Conservation (phyloP, 2,113 vertebrate genomes). For the Phyllopteryx taeniolatus region DNA sequence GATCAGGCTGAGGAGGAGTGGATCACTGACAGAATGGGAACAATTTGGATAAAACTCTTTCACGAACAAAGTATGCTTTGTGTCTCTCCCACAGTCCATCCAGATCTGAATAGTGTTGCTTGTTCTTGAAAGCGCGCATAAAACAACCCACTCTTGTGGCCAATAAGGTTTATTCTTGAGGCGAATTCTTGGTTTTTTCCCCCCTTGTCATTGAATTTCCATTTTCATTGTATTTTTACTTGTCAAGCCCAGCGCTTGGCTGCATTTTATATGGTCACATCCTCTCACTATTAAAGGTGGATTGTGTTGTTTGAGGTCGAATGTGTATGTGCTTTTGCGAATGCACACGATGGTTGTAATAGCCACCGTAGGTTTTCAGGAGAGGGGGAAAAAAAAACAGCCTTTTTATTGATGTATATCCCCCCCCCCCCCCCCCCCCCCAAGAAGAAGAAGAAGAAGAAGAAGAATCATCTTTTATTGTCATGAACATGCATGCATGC, state of each 20-base stretch:
- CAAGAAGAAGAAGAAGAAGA: no score
- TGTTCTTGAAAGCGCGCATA: constrained; percentile 42
- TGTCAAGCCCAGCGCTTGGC: constrained; percentile 25
- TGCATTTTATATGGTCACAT: constrained; percentile 32
- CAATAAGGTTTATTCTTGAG: constrained; percentile 10
- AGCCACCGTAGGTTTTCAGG: constrained; percentile 22
- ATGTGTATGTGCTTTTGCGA: constrained; percentile 33
- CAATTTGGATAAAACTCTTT: constrained; percentile 48
- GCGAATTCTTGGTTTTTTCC: no score
- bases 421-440: no score
- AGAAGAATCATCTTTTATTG: no score
- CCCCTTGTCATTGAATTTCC: background rate
- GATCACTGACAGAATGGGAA: constrained; percentile 52
- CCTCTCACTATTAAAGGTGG: constrained; percentile 42
- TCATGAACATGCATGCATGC: no score
- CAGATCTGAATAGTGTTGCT: constrained; percentile 44
- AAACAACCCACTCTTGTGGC: constrained; percentile 24
- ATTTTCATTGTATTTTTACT: constrained; percentile 13
- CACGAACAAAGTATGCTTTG: constrained; percentile 35
- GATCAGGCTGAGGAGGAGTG: constrained; percentile 46
- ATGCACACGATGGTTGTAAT: constrained; percentile 18
- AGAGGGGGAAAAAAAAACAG: constrained; percentile 31
- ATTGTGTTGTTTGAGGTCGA: constrained; percentile 50
- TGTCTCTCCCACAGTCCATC: constrained; percentile 21
- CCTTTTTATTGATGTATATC: constrained; percentile 10